A percentile compares a stretch with the other conserved stretches of the same genome.
These are phyloP conservation scores for Harpagifer antarcticus DNA, from an alignment of 2,797 vertebrate species.

Conservation along the genomic window DNA sequence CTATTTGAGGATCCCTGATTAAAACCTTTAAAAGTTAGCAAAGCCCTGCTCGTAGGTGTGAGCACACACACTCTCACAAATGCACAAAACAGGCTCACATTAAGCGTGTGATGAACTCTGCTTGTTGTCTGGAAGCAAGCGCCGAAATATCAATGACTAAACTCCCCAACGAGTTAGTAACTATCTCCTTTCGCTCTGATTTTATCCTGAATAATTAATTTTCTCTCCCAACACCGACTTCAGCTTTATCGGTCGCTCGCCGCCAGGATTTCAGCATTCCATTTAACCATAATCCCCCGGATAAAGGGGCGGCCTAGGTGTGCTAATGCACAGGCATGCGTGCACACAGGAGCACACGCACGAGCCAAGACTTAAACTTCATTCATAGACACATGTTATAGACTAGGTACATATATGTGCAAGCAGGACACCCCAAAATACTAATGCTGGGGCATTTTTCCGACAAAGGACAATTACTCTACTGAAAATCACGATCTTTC, in stretches of 20 bases:
- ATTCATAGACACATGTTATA: conserved; percentile 44
- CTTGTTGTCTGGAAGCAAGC: conserved; percentile 67
- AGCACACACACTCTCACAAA: background rate
- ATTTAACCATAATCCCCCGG: conserved; percentile 82
- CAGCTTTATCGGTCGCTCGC: conserved; percentile 71
- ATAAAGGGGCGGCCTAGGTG: conserved; percentile 76
- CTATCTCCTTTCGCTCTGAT: conserved; percentile 76
- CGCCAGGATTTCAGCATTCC: conserved; percentile 78
- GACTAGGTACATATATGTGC: conserved; percentile 36
- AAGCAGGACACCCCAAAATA: conserved; percentile 6
- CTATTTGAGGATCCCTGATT: conserved; percentile 15
- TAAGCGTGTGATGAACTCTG: conserved; percentile 70
- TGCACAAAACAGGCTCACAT: conserved; percentile 51
- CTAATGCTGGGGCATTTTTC: conserved; percentile 3
- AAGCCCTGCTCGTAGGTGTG: conserved; percentile 10
- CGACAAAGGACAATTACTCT: conserved; percentile 10
- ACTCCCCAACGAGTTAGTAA: conserved; percentile 76
- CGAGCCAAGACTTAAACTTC: conserved; percentile 51
- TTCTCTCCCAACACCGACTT: conserved; percentile 70
- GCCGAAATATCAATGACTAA: conserved; percentile 81
- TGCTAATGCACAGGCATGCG: conserved; percentile 69
- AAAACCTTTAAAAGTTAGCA: conserved; percentile 54
- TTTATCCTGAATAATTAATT: conserved; percentile 85
- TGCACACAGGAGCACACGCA: conserved; percentile 18
- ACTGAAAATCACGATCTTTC: conserved; percentile 4